A percentile compares a stretch with the other conserved stretches of the same genome.
Evolutionary conservation across 2,113 vertebrate species (phyloP).

Genomic region (Gila orcuttii): DNA sequence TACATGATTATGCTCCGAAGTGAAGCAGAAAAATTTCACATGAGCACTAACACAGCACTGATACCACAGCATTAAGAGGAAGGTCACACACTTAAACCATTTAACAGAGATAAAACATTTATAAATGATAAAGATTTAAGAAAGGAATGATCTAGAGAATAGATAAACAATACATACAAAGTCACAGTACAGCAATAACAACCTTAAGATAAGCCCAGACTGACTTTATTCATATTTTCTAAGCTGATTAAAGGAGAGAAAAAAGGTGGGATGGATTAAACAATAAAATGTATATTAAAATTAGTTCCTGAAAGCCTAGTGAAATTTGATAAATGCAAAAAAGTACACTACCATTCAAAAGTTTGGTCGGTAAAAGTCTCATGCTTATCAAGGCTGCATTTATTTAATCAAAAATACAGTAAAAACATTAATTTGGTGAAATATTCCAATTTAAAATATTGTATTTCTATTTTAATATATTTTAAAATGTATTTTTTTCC

Average conservation of each 20-base stretch:
- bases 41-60: conserved; percentile 48
- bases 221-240: background rate
- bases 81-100: conserved; percentile 46
- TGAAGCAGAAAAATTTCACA: conserved; percentile 14
- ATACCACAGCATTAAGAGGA: conserved; percentile 60
- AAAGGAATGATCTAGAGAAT: conserved; percentile 53
- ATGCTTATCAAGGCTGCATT: background rate
- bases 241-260: background rate
- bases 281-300: background rate
- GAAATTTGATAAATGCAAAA: background rate
- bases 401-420: background rate
- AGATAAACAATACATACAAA: conserved; percentile 46
- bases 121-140: conserved; percentile 64
- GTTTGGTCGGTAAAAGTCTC: background rate
- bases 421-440: background rate
- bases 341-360: background rate
- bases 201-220: background rate
- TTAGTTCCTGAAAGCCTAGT: background rate
- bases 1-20: background rate
- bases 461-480: background rate
- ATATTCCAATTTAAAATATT: background rate
- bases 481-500: background rate
- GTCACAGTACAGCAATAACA: conserved; percentile 41
- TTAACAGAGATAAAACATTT: conserved; percentile 64
- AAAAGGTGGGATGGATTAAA: no score